Percentiles rank a stretch among this genome's conserved stretches.
Conservation (phyloP, 2,888 invertebrate genomes). For the Leptura quadrifasciata region DNA sequence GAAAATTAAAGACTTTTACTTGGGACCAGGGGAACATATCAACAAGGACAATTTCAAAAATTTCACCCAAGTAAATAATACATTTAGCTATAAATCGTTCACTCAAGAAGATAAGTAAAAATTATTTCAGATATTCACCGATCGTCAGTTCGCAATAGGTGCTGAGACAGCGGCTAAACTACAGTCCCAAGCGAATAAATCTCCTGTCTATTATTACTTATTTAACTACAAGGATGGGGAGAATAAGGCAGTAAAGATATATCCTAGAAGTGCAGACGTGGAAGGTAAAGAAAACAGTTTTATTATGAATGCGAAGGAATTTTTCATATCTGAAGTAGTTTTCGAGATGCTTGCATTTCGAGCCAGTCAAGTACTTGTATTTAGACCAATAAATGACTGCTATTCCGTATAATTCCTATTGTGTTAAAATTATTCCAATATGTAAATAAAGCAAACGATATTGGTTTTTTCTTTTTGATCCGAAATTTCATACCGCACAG, state of each 20-base stretch:
- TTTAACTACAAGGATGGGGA: constrained; percentile 24
- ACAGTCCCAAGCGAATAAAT: constrained; percentile 58
- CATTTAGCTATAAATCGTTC: no score
- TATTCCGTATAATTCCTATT: no score
- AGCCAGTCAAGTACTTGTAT: no score
- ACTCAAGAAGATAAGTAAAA: not conserved
- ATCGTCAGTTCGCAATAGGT: constrained; percentile 76
- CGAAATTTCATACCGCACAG: no score
- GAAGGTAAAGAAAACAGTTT: constrained; percentile 50
- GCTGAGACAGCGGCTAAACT: constrained; percentile 58
- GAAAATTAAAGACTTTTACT: constrained; percentile 63
- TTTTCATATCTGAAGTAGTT: no score
- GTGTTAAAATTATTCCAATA: no score
- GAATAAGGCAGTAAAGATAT: not conserved
- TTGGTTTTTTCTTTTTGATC: no score
- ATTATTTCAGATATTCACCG: constrained; percentile 76
- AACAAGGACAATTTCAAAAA: constrained; percentile 54
- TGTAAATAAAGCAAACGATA: no score
- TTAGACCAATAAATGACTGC: no score
- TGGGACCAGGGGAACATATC: constrained; percentile 56
- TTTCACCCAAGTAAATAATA: constrained; percentile 27
- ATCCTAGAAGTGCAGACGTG: not conserved
- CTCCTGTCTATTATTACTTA: constrained; percentile 57
- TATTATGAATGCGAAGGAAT: no score
- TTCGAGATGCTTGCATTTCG: no score